These are phyloP conservation scores for Delphinus delphis DNA, from an alignment of 2,113 vertebrate genomes.

Conservation along the genomic window DNA sequence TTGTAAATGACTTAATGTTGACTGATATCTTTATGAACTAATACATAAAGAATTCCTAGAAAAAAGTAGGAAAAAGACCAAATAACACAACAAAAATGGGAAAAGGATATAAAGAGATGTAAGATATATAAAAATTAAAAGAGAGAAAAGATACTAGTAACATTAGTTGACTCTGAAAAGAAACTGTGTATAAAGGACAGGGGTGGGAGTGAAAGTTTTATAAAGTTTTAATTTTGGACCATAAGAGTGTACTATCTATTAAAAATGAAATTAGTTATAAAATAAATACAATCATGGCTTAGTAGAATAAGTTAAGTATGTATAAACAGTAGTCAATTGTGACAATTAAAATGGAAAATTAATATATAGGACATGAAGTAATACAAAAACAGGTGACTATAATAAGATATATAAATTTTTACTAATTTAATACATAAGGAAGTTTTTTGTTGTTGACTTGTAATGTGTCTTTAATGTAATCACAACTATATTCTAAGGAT, in stretches of 20 bases:
- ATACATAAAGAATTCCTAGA: neutral
- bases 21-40: neutral
- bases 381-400: neutral
- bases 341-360: neutral
- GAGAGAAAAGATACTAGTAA: too few species aligned
- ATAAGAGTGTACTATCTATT: neutral
- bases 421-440: neutral
- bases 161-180: neutral
- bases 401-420: neutral
- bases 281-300: neutral
- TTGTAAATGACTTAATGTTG: conserved; percentile 2
- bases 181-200: neutral
- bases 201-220: neutral
- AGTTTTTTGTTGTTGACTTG: neutral
- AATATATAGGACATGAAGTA: neutral
- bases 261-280: too few species aligned
- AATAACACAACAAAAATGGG: neutral
- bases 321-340: neutral
- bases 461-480: conserved; percentile 62
- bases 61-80: conserved; percentile 1
- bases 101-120: neutral
- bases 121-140: neutral
- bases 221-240: neutral
- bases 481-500: conserved; percentile 51
- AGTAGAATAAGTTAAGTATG: neutral